Base-by-base conservation (phyloP, 2,113 vertebrate genomes). In the Neopipo cinnamomea region DNA sequence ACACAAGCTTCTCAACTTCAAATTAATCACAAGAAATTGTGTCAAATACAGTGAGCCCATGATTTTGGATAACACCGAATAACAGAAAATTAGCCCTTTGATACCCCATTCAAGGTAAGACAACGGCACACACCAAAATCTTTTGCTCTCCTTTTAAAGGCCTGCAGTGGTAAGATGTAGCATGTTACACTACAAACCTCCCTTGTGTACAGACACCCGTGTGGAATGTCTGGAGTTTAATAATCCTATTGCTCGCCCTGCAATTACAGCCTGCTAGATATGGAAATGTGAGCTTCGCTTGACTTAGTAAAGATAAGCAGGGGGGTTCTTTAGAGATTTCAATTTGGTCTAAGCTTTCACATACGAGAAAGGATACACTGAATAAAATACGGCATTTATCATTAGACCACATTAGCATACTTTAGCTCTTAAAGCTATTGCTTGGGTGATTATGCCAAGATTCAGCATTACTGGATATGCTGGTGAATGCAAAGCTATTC, bases 371-470 rank as follows among this genome's bases (percentile, higher is more conserved):
- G 77, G 71, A 83, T 75, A 95, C 52, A 49, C 0, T 59, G 80
- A 96, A 75, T 74, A 91, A 94, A 89, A 92, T 19, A 83, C 63
- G 81, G 61, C 67, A 55, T 91, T 97, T 91, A 80, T 77, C 81
- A 81, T 80, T 91, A 91, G 87, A 61, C 56, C 74, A 79, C 65
- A 95, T 96, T 74, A 91, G 77, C 90, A 87, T 93, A 55, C 56
- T 96, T 95, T n/a, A 91, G 73, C 71, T 94, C 68, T 88, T 93
- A 90, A 95, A 85, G 75, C 78, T 87, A 75, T 77, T 87, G 73
- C 74, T 1, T 1, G 49, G 52, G 85, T 46, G 88, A 93, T 91
- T 83, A 88, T 31, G 72, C 88, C 92, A 85, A 91, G 63, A 71
- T 62, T 55, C 56, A 65, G 78, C 74, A 71, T 73, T 73, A 85